Base-by-base conservation (phyloP, 1,140 invertebrate genomes). In the Schlechtendalia chinensis region DNA sequence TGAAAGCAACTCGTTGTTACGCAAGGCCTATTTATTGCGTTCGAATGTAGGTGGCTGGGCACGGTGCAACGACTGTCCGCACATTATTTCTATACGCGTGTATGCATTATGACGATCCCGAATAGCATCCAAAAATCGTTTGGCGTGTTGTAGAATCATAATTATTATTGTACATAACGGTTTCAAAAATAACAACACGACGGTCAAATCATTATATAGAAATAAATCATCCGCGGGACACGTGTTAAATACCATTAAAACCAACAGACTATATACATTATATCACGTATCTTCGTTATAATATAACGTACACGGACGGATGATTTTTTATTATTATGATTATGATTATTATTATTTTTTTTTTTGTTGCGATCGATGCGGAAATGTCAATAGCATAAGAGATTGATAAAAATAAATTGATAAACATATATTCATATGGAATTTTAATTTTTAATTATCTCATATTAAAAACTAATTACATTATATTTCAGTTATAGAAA, bases 11-110 rank as follows among this genome's bases (percentile, higher is more conserved):
- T 53, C 24, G 5, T 72, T 29, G 12, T 24, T 27, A 24, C 50
- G 29, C 47, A 39, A 24, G 50, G 27, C 69, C 69, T 72, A 72
- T 72, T 11, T 54, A 54, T 54, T 72, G 47, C 69, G 29, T 54
- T 29, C 19, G 5, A 29, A 72, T 14, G 24, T 72, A 72, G 50
- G 69, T 27, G 67, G 67, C 22, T 69, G 39, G 47, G 8, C 8
- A 39, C 32, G 32, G 8, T 8, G 32, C 32, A 8, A 39, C 32
- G 32, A 39, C 32, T 39, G 3, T 39, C n/a, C n/a, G n/a, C n/a
- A n/a, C n/a, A n/a, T n/a, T n/a, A n/a, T n/a, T n/a, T n/a, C n/a
- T n/a, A n/a, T n/a, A n/a, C n/a, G 32, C 8, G 32, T 39, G 32
- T 39, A 50, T 50, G 12, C 22, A 19, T 67, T 8, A 14, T 39